Conservation (phyloP, 2,113 vertebrate genomes). For the Rostratula benghalensis region DNA sequence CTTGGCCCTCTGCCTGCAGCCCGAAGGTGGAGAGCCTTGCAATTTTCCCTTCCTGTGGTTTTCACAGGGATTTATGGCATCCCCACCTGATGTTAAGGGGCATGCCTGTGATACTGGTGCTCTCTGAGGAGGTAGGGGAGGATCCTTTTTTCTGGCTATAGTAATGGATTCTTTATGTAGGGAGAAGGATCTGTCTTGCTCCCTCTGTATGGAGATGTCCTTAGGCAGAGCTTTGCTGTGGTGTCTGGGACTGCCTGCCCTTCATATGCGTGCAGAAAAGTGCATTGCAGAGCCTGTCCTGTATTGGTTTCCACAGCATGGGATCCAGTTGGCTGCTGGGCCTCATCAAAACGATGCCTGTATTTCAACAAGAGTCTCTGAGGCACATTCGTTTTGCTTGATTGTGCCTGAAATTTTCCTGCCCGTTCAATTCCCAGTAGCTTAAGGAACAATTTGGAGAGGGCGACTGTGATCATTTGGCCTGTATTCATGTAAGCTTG, state of each 20-base stretch:
- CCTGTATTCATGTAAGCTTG: neutral
- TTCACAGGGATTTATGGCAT: neutral
- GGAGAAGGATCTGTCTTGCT: neutral
- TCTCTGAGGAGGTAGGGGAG: neutral
- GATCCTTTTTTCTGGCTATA: neutral
- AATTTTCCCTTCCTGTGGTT: neutral
- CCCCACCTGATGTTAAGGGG: rapidly evolving
- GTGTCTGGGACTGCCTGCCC: neutral
- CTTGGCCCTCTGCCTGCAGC: neutral
- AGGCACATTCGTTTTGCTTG: neutral
- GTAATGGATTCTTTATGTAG: neutral
- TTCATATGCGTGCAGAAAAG: neutral
- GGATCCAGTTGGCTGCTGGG: neutral
- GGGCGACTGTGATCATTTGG: neutral
- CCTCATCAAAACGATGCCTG: neutral
- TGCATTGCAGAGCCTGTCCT: neutral
- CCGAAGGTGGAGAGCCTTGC: neutral
- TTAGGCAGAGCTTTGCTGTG: neutral
- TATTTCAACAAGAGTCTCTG: neutral
- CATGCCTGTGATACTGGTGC: neutral
- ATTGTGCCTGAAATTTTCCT: neutral
- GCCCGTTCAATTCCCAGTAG: neutral
- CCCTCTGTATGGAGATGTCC: neutral
- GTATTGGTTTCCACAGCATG: rapidly evolving
- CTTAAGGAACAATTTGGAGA: neutral